These are phyloP conservation scores for Brachymystax lenok DNA, from an alignment of 2,797 vertebrate species.

Conservation along the genomic window DNA sequence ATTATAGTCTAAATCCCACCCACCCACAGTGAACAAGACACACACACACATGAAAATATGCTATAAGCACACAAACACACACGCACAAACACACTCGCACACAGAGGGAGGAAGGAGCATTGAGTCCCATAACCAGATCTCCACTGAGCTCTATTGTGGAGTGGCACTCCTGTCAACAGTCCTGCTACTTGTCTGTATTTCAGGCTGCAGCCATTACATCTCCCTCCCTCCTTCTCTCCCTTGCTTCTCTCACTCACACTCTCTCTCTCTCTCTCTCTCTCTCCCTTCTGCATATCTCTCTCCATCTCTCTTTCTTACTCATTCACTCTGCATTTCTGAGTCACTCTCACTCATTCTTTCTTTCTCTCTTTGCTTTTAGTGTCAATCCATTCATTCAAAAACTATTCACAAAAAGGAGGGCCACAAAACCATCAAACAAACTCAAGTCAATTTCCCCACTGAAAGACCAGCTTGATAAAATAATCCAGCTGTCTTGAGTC, in stretches of 20 bases:
- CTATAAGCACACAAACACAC: neutral
- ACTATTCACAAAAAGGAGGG: neutral
- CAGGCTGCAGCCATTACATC: neutral
- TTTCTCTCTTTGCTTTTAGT: neutral
- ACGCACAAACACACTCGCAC: neutral
- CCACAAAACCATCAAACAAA: neutral
- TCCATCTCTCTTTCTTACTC: neutral
- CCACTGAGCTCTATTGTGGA: constrained; percentile 3
- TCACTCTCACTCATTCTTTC: constrained; percentile 3
- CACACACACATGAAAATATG: neutral
- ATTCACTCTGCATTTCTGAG: neutral
- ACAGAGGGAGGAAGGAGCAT: neutral
- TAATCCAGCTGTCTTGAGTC: neutral
- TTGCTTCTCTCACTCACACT: neutral
- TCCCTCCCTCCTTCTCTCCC: neutral
- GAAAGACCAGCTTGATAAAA: neutral
- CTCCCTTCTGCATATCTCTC: neutral
- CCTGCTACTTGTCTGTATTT: constrained; percentile 4
- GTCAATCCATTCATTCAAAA: neutral
- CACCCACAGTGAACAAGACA: neutral
- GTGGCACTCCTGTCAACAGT: constrained; percentile 13
- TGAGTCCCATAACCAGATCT: neutral
- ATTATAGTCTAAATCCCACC: neutral
- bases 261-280: constrained; percentile 2
- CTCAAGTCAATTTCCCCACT: neutral